phyloP scores from a whole-genome alignment of 2,113 vertebrate genomes.

The Brachypteracias leptosomus region DNA sequence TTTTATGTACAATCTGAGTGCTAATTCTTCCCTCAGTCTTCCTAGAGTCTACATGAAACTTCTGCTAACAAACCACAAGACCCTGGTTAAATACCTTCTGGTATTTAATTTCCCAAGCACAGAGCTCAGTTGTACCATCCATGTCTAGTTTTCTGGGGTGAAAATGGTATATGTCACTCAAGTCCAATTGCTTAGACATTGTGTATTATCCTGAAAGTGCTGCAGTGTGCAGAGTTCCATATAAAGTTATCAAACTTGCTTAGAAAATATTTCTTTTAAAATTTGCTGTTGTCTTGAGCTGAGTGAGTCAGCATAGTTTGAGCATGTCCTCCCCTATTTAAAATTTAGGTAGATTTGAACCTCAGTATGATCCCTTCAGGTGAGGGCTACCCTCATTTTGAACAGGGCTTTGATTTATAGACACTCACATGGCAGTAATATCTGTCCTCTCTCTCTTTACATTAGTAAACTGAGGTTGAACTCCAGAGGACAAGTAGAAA shows the following conservation, averaged over 20 bases:
- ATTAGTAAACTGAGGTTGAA: not conserved
- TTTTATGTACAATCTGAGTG: not conserved
- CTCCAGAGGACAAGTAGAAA: not conserved
- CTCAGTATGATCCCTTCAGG: not conserved
- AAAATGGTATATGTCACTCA: not conserved
- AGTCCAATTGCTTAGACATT: not conserved
- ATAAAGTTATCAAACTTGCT: not conserved
- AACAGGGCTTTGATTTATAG: not conserved
- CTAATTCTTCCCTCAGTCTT: not conserved
- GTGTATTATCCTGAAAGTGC: fast-evolving
- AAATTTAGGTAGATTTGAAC: not conserved
- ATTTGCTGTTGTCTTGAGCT: not conserved
- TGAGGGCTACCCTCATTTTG: not conserved
- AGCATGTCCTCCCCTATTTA: not conserved
- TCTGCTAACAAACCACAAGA: not conserved
- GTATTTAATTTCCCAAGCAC: not conserved
- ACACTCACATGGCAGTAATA: not conserved
- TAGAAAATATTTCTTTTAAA: not conserved
- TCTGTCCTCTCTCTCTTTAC: not conserved
- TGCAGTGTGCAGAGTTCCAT: not conserved
- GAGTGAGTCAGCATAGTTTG: not conserved
- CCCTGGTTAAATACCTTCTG: not conserved
- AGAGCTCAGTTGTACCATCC: not conserved
- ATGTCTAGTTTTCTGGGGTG: not conserved
- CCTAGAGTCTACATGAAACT: not conserved